phyloP scores from a whole-genome alignment of 2,113 vertebrate genomes.

The Hippocampus mohnikei region DNA sequence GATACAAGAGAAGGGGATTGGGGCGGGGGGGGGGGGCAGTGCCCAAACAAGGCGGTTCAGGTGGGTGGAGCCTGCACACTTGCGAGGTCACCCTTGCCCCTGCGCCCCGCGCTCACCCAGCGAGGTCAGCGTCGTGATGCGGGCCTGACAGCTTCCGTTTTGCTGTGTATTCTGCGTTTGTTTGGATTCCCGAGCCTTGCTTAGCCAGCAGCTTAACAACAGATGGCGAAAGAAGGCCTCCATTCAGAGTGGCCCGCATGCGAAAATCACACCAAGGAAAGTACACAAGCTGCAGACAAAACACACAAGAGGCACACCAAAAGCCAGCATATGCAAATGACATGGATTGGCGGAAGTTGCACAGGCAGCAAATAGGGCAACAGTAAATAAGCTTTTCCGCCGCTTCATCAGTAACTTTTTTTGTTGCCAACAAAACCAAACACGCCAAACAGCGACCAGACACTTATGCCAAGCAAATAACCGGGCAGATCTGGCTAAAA shows the following conservation, averaged over 20 bases:
- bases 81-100: constrained; percentile 63
- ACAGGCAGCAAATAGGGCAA: constrained; percentile 44
- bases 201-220: constrained; percentile 91
- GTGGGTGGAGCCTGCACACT: constrained; percentile 83
- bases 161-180: constrained; percentile 85
- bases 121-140: constrained; percentile 87
- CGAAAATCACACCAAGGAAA: constrained; percentile 74
- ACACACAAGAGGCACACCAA: constrained; percentile 52
- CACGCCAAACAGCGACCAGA: constrained; percentile 9
- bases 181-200: constrained; percentile 87
- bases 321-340: constrained; percentile 52
- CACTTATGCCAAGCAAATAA: constrained; percentile 68
- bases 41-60: constrained; percentile 67
- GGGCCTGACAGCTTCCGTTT: constrained; percentile 86
- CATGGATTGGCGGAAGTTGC: constrained; percentile 52
- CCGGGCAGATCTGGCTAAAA: constrained; percentile 77
- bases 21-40: constrained; percentile 72
- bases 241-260: constrained; percentile 76
- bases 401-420: constrained; percentile 35
- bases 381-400: constrained; percentile 33
- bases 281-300: constrained; percentile 57
- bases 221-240: constrained; percentile 88
- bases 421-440: constrained; percentile 1
- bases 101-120: constrained; percentile 23
- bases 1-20: constrained; percentile 33